These are phyloP conservation scores for Hydrophis major DNA, from an alignment of 2,797 vertebrate genomes.

Conservation along the genomic window DNA sequence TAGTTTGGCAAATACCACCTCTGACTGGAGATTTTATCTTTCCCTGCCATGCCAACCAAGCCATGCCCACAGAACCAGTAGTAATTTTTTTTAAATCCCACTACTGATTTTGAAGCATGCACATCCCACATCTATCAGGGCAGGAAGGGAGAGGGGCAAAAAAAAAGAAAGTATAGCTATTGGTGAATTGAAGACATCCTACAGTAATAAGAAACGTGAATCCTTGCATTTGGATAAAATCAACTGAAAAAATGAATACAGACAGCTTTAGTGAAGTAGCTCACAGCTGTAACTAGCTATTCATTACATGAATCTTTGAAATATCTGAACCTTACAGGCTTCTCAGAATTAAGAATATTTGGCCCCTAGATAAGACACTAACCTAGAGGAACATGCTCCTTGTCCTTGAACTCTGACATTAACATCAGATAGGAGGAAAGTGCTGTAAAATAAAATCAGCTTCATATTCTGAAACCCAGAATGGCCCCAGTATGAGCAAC, in stretches of 20 bases:
- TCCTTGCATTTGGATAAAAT: not conserved
- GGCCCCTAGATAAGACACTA: not conserved
- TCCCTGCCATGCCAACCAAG: too few species aligned
- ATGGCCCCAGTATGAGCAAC: not conserved
- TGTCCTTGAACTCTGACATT: not conserved
- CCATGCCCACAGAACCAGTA: too few species aligned
- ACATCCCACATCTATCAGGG: too few species aligned
- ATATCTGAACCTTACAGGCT: not conserved
- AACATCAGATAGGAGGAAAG: not conserved
- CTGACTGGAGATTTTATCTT: too few species aligned
- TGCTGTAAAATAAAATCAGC: not conserved
- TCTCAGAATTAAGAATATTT: not conserved
- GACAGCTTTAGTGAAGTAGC: too few species aligned
- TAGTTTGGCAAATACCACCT: too few species aligned
- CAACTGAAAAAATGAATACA: not conserved
- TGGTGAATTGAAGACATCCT: not conserved
- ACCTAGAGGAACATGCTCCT: not conserved
- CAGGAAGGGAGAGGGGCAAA: not conserved
- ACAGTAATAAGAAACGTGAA: not conserved
- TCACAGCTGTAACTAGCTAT: not conserved
- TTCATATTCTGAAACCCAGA: not conserved
- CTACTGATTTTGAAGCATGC: too few species aligned
- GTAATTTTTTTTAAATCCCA: too few species aligned
- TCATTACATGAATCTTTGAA: not conserved
- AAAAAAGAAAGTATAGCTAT: not conserved